These are phyloP conservation scores for Nylanderia fulva DNA, from an alignment of 1,140 invertebrate genomes.

Conservation along the genomic window DNA sequence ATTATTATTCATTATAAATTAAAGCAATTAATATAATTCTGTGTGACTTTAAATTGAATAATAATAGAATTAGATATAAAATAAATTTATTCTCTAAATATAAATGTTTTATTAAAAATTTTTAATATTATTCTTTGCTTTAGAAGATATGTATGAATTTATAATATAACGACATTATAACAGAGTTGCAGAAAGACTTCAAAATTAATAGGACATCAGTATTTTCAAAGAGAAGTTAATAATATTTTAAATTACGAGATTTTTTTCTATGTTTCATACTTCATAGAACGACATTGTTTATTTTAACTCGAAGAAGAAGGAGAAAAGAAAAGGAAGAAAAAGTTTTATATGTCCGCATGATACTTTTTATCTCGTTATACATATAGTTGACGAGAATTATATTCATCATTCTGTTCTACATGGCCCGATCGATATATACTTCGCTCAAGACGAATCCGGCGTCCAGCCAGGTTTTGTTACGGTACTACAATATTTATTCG, in stretches of 20 bases:
- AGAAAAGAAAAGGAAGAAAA: no score
- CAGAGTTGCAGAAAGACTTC: neutral
- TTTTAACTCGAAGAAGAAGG: neutral
- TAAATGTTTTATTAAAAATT: no score
- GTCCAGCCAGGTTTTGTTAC: conserved; percentile 37
- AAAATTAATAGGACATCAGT: neutral
- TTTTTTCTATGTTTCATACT: neutral
- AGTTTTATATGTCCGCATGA: neutral
- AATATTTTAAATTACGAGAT: neutral
- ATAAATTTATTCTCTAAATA: neutral
- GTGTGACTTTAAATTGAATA: no score
- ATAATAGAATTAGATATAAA: no score
- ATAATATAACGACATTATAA: neutral
- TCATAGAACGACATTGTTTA: neutral
- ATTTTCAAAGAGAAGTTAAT: neutral
- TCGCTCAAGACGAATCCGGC: conserved; percentile 15
- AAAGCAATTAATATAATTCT: no score
- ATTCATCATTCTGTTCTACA: neutral
- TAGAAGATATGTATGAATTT: neutral
- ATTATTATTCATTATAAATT: no score
- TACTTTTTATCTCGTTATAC: neutral
- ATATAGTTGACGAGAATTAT: neutral
- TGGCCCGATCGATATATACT: neutral
- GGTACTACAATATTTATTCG: conserved; percentile 46
- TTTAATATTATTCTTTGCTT: neutral